These are phyloP conservation scores for Menidia menidia DNA, from an alignment of 2,797 vertebrate species.

Conservation along the genomic window DNA sequence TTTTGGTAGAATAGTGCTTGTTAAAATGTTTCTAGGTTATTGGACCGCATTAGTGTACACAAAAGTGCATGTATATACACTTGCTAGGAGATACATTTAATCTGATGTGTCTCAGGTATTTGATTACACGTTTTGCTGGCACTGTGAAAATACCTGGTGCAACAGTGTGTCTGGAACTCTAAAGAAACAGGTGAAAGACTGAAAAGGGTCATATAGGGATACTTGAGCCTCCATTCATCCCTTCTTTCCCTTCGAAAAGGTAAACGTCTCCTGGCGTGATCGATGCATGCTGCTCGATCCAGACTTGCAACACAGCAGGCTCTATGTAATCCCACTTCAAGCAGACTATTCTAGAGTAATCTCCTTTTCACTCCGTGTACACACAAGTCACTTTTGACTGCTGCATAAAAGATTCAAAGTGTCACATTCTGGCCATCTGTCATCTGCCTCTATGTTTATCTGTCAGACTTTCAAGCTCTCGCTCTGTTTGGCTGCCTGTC, in stretches of 20 bases:
- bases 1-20: not conserved
- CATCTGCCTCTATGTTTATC: slow-evolving; percentile 60
- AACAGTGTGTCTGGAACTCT: slow-evolving; percentile 1
- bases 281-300: slow-evolving; percentile 58
- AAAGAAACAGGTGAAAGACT: slow-evolving; percentile 4
- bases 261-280: slow-evolving; percentile 48
- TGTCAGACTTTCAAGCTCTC: slow-evolving; percentile 46
- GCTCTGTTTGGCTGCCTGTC: slow-evolving; percentile 44
- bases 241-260: slow-evolving; percentile 33
- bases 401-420: slow-evolving; percentile 59
- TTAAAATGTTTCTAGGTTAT: not conserved
- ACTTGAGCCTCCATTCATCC: slow-evolving; percentile 1
- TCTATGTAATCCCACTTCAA: slow-evolving; percentile 70
- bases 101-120: not conserved
- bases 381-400: slow-evolving; percentile 69
- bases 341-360: slow-evolving; percentile 70
- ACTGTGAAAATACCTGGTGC: not conserved
- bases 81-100: not conserved
- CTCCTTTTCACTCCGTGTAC: slow-evolving; percentile 61
- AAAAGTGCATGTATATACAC: not conserved
- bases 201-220: slow-evolving; percentile 13
- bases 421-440: slow-evolving; percentile 67
- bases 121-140: not conserved
- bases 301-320: slow-evolving; percentile 69
- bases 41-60: not conserved